Base-by-base conservation (phyloP, 2,797 vertebrate species). In the Nyctibius grandis region DNA sequence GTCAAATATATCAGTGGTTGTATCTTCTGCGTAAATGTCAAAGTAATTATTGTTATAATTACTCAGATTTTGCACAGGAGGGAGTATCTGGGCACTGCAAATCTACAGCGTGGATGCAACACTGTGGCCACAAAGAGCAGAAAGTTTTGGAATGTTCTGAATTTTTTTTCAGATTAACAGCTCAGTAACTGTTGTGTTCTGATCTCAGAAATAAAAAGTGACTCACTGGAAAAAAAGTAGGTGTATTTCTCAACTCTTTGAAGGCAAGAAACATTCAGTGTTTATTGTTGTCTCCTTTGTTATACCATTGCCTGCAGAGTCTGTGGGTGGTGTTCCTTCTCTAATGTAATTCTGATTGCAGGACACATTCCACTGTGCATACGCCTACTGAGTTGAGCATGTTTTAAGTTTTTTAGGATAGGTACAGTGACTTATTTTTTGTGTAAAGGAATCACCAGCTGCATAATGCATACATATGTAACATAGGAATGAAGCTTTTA, bases 251-350 rank as follows among this genome's bases (percentile, higher is more conserved):
- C 77, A 82, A 36, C 65, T 91, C 92, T 94, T 82, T 96, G 86
- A 93, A 95, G 86, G 91, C 78, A 76, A 73, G 84, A 92, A 92
- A 70, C 40, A 77, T 53, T 76, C 36, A 68, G 64, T 96, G 92
- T 95, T 95, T 96, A 82, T 88, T 95, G 63, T 79, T 89, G 45
- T 87, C 68, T 89, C 45, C 87, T 79, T 87, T 95, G 91, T 91
- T 92, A 96, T 70, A 91, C 40, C 40, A 26, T 91, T 87, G 79
- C 85, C 78, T 93, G 81, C 56, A 63, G 82, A 93, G 91, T 64
- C 56, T 83, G 95, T 95, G 82, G 93, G 92, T 92, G 89, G 75
- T 96, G 91, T 95, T 96, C 93, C 67, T 89, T 93, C 56, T 92
- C 56, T 85, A 86, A 75, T 38, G 15, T 22, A 86, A 85, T 89